Percentiles rank a stretch among this genome's conserved stretches.
phyloP scores from a whole-genome alignment of 1,140 invertebrate species.

The Lepidostoma basale region DNA sequence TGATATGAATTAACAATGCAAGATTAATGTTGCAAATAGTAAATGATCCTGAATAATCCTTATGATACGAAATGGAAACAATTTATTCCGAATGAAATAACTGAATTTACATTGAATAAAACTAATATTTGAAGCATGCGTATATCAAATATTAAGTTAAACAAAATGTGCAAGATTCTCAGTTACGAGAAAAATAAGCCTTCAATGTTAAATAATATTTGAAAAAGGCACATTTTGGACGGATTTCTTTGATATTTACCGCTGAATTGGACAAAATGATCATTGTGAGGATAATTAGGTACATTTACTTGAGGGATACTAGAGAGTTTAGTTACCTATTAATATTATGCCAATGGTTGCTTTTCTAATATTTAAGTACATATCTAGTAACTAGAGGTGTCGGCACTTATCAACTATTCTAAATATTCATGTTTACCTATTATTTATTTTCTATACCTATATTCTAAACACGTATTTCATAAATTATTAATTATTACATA shows the following conservation, averaged over 20 bases:
- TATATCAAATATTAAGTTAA: slow-evolving; percentile 36
- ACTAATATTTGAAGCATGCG: too few species aligned
- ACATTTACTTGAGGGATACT: neutral
- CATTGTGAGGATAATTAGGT: slow-evolving; percentile 12
- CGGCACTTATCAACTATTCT: neutral
- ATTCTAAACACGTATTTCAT: neutral
- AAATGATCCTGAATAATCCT: too few species aligned
- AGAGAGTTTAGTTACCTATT: slow-evolving; percentile 8
- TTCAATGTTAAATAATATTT: slow-evolving; percentile 17
- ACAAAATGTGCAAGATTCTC: slow-evolving; percentile 45
- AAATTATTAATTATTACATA: neutral
- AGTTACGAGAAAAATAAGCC: slow-evolving; percentile 26
- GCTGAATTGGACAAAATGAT: slow-evolving; percentile 31
- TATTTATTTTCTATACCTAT: slow-evolving; percentile 2
- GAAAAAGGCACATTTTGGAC: slow-evolving; percentile 47
- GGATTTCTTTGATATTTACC: slow-evolving; percentile 35
- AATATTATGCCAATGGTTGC: neutral
- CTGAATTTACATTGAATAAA: too few species aligned
- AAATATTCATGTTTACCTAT: slow-evolving; percentile 5
- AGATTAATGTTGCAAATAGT: too few species aligned
- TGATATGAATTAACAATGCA: too few species aligned
- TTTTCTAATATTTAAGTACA: slow-evolving; percentile 14
- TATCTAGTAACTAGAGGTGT: slow-evolving; percentile 8
- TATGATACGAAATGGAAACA: too few species aligned
- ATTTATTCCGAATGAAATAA: too few species aligned